Base-by-base conservation (phyloP, 2,797 vertebrate genomes). In the Peromyscus nudipes region DNA sequence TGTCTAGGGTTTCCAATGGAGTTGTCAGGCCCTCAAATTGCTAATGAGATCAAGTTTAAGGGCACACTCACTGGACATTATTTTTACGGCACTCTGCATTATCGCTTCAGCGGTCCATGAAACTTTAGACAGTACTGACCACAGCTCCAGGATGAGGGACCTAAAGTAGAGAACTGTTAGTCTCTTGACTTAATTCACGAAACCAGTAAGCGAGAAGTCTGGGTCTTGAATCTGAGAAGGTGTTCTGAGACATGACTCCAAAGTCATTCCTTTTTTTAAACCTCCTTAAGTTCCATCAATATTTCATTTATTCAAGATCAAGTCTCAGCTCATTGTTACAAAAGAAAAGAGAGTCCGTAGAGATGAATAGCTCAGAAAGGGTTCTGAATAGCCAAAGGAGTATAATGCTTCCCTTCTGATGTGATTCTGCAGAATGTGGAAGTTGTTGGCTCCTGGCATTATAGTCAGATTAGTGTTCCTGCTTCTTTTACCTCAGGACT, bases 21-120 rank as follows among this genome's bases (percentile, higher is more conserved):
- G 43, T 86, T 73, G 29, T 86, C 87, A 46, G 80, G 49, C 80
- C 71, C 82, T 57, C 87, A 93, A 80, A 64, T 62, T 76, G 49
- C 79, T 73, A 55, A 95, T 88, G 62, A 89, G 84, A 86, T 60
- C 12, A 57, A 69, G 49, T 37, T 49, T 11, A 62, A 77, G 46
- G 80, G 55, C 14, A 31, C 11, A 16, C 6, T 91, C 86, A 37
- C 2, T 29, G 31, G 17, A 31, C 31, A 34, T 71, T 62, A 49
- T 9, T 67, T 83, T 49, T 34, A 9, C 27, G 52, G 57, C 25
- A 52, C 4, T 62, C 12, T 73, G n/a, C 1, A 6, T 81, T 84
- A 49, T 25, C 79, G 40, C 64, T 75, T 34, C 23, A 16, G 52
- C 25, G 76, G 7, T 37, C 64, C 49, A 6, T 64, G 11, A 64